Evolutionary conservation across 2,888 invertebrate genomes (phyloP), one percentile per base, ranked within the genome.

Genomic region (Dugesia japonica): DNA sequence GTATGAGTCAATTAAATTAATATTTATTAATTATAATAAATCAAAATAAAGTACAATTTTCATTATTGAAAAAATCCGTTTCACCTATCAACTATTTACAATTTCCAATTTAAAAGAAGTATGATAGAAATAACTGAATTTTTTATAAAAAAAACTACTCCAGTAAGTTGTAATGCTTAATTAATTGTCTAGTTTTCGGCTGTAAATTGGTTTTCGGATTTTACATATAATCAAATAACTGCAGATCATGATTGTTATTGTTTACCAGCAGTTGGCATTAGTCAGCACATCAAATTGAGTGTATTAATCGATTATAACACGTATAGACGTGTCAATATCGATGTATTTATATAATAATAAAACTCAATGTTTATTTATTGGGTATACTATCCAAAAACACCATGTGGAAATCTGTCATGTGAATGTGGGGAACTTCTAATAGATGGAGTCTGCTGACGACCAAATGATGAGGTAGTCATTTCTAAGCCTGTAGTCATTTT

Each of bases 261-360:
- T 56, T 56, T 56, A 56, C 56, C 4, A 56, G 56, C 56, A 56
- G 56, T 56, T 56, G 56, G 56, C 56, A 56, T 20, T 56, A 31
- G 13, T 31, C 31, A 31, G 31, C 31, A 31, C 13, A 31, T 31
- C 31, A n/a, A n/a, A 38, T 56, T n/a, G n/a, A n/a, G n/a, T n/a
- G n/a, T n/a, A n/a, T n/a, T n/a, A n/a, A n/a, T n/a, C n/a, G n/a
- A n/a, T n/a, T n/a, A n/a, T n/a, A n/a, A n/a, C n/a, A n/a, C n/a
- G n/a, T n/a, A n/a, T n/a, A n/a, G n/a, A n/a, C n/a, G n/a, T n/a
- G n/a, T n/a, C n/a, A n/a, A n/a, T n/a, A n/a, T n/a, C n/a, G n/a
- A n/a, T n/a, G n/a, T n/a, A n/a, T n/a, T n/a, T n/a, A n/a, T n/a
- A n/a, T n/a, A n/a, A n/a, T n/a, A n/a, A n/a, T n/a, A n/a, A n/a